A percentile compares a stretch with the other conserved stretches of the same genome.
These are phyloP conservation scores for Coranthus polyacanthus DNA, from an alignment of 2,797 vertebrate species.

Conservation along the genomic window DNA sequence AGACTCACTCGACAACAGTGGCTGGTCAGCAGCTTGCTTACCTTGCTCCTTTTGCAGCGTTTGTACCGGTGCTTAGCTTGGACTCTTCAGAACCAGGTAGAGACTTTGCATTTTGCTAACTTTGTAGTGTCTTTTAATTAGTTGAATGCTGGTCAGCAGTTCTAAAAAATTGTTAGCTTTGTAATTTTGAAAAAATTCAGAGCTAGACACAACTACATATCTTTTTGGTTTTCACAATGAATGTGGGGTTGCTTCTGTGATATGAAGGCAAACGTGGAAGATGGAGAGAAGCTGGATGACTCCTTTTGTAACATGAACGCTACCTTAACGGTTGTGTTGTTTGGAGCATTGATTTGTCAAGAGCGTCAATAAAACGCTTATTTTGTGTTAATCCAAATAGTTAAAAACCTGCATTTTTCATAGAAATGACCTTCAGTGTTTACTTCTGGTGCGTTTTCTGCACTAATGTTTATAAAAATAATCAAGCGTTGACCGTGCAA, in stretches of 20 bases:
- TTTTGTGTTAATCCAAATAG: background rate
- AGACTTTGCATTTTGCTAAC: conserved; percentile 11
- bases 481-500: background rate
- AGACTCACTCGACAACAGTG: conserved; percentile 76
- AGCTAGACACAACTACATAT: background rate
- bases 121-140: background rate
- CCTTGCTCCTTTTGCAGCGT: conserved; percentile 29
- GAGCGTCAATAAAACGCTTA: background rate
- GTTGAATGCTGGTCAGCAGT: background rate
- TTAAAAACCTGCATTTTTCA: background rate
- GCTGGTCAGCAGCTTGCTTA: conserved; percentile 70
- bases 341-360: conserved; percentile 29
- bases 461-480: conserved; percentile 9
- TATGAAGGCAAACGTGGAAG: conserved; percentile 2
- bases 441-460: background rate
- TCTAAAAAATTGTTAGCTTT: background rate
- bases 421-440: background rate
- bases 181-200: background rate
- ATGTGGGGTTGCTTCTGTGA: conserved; percentile 9
- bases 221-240: background rate
- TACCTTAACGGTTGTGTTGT: conserved; percentile 33
- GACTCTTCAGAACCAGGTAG: conserved; percentile 77
- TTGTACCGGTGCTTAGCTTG: conserved; percentile 48
- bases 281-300: conserved; percentile 24
- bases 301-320: conserved; percentile 39